Evolutionary conservation across 2,888 invertebrate species (phyloP), one percentile per base, ranked within the genome.

Genomic region (Nycteola revayana): DNA sequence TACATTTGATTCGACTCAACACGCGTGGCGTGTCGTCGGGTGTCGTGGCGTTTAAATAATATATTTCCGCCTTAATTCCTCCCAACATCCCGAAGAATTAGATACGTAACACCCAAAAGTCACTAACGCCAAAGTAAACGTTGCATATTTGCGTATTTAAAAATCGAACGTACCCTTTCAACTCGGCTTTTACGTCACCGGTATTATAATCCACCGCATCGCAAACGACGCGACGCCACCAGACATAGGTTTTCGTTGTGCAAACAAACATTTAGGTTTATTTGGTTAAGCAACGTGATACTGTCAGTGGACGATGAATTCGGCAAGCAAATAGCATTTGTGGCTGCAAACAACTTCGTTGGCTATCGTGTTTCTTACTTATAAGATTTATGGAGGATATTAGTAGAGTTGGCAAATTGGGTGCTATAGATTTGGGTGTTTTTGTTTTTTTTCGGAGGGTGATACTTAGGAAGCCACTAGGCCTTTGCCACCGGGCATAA

Each of bases 271-370:
- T 81, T 84, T 79, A 76, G 65, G 66, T 72, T 71, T 80, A 73
- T 81, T 82, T 78, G 75, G 61, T 43, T 58, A 66, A 31, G 54
- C 72, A 80, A 86, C 83, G 76, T 81, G 87, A 83, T 81, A 82
- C 81, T 78, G 66, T 53, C 75, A 76, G 62, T 79, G 81, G 82
- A 63, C 87, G 75, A 52, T 60, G 79, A 77, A 83, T 85, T 84
- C 81, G 77, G 79, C 72, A 75, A 42, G 79, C 61, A 82, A 86
- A 85, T 76, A 87, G 66, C 85, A 83, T 86, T 85, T 85, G 83
- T 67, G 72, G 63, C 53, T 68, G 42, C 75, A 87, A 86, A 85
- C 84, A 85, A 73, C 65, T 78, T 66, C 59, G 61, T 56, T 43
- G 78, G 75, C 79, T 85, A 85, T 86, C 84, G 60, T 39, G 58